Evolutionary conservation across 2,888 invertebrate genomes (phyloP).

Genomic region (Crepidodera aurea): DNA sequence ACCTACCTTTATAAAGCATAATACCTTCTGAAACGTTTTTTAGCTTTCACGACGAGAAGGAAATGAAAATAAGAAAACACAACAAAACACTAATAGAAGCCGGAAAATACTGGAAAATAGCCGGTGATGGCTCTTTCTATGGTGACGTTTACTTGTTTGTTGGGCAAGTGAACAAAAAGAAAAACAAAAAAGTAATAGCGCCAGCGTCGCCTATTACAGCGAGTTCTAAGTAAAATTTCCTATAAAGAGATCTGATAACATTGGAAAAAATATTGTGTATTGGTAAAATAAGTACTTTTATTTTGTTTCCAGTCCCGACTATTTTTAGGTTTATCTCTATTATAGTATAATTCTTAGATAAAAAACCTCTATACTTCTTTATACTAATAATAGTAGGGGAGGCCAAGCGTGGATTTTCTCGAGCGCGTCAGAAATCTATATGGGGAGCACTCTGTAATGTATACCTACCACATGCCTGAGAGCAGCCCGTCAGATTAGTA

Average conservation of each 20-base stretch:
- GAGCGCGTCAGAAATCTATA: no score
- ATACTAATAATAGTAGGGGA: no score
- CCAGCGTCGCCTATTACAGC: conserved; percentile 6
- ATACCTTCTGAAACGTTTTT: conserved; percentile 29
- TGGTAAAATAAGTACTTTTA: no score
- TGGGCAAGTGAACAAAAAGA: conserved; percentile 10
- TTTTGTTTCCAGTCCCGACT: no score
- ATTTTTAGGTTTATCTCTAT: no score
- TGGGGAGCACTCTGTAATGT: no score
- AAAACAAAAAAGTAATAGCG: conserved; percentile 19
- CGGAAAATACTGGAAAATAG: conserved; percentile 32
- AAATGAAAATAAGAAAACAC: conserved; percentile 29
- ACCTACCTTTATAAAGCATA: conserved; percentile 29
- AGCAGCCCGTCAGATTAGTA: no score
- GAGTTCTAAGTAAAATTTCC: neutral
- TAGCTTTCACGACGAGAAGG: conserved; percentile 19
- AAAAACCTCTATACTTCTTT: no score
- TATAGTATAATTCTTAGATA: no score
- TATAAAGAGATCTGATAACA: neutral
- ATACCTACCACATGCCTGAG: no score
- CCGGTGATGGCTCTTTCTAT: conserved; percentile 19
- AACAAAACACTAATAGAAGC: conserved; percentile 34
- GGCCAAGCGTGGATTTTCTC: no score
- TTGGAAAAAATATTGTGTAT: no score
- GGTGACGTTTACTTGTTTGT: conserved; percentile 26